Base-by-base conservation (phyloP, 2,888 invertebrate genomes). In the Bellardia pandia region DNA sequence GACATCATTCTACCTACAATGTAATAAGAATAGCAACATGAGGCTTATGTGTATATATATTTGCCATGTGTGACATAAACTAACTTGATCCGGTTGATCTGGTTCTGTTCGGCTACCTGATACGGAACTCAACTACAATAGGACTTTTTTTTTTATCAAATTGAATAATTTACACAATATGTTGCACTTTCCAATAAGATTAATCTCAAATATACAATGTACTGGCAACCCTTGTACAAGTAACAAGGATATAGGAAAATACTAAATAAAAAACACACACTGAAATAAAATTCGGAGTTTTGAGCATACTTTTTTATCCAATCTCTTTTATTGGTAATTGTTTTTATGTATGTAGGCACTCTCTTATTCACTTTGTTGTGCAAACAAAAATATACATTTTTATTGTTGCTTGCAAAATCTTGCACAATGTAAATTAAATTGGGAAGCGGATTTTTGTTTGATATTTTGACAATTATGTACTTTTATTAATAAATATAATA, bases 341-440 rank as follows among this genome's bases (percentile, higher is more conserved):
- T 14, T 56, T 11, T 23, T 6, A 11, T 37, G 53, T 48, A 7
- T 9, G 7, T 42, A 9, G 9, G 42, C 42, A 23, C 16, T 56
- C n/a, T 64, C 11, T 53, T n/a, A 14, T 14, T n/a, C 48, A 53
- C 62, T 56, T 37, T 13, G 37, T 6, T 37, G 37, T 6, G 37
- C 6, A 6, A 13, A 8, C 66, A 45, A 60, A 60, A 58, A 66
- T n/a, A 33, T 45, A 51, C 14, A 51, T 40, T 48, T 62, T 76
- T 83, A 79, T 83, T 83, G 77, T 76, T 75, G 77, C 69, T 83
- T 74, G 68, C 37, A 45, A 60, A 68, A 79, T 86, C 68, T 56
- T 75, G n/a, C 74, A 75, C 68, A 78, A 75, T 75, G 33, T 62
- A 79, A 64, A 58, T 62, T 62, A 53, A 62, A 51, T 79, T 86